Conservation (phyloP, 2,113 vertebrate genomes). For the Sphyrna mokarran region DNA sequence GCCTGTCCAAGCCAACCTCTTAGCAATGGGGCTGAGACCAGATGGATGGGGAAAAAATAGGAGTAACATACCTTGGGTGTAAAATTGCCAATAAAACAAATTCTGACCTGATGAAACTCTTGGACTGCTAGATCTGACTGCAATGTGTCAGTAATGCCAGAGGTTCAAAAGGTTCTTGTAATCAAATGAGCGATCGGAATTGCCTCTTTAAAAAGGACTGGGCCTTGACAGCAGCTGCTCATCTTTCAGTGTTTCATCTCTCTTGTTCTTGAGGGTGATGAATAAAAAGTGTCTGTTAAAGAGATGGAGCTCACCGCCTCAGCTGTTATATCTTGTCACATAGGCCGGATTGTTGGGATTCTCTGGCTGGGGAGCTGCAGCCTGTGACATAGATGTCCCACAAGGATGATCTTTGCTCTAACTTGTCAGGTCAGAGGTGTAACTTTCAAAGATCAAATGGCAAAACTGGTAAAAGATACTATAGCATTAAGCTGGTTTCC, state of each 20-base stretch:
- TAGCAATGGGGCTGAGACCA: not conserved
- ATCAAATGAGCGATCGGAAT: constrained; percentile 18
- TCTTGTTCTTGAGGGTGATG: constrained; percentile 49
- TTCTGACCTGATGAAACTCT: not conserved
- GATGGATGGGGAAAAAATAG: not conserved
- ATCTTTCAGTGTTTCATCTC: constrained; percentile 43
- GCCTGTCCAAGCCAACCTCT: not conserved
- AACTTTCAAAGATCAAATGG: constrained; percentile 41
- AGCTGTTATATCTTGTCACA: constrained; percentile 56
- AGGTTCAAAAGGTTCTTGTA: constrained; percentile 29
- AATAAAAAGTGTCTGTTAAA: constrained; percentile 46
- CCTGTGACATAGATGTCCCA: constrained; percentile 45
- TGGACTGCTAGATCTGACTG: not conserved
- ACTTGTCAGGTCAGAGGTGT: constrained; percentile 43
- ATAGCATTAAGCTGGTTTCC: constrained; percentile 10
- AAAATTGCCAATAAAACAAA: not conserved
- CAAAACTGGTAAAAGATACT: constrained; percentile 29
- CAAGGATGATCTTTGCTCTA: constrained; percentile 41
- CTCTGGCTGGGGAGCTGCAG: constrained; percentile 41
- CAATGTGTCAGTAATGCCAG: not conserved
- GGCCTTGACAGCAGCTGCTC: constrained; percentile 47
- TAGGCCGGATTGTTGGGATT: constrained; percentile 49
- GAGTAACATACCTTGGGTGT: not conserved
- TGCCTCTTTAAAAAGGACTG: not conserved
- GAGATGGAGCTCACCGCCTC: constrained; percentile 46